phyloP scores from a whole-genome alignment of 1,140 invertebrate species.

The Bemisia tabaci region DNA sequence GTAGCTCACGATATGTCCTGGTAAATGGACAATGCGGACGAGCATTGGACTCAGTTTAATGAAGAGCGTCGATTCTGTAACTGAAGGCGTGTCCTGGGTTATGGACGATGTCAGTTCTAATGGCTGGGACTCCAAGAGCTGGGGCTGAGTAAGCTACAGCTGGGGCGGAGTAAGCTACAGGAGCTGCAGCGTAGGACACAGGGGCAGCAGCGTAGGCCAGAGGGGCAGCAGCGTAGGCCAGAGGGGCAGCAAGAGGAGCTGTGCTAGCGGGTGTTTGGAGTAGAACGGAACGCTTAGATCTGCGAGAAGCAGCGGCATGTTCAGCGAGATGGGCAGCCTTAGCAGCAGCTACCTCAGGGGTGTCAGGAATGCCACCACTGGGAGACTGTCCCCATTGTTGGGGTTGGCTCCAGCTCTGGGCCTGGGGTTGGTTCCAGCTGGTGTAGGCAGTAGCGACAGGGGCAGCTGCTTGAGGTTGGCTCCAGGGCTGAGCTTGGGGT shows the following conservation, averaged over 20 bases:
- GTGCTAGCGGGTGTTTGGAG: constrained; percentile 18
- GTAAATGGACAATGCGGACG: too few relatives aligned
- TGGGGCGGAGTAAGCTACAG: constrained; percentile 20
- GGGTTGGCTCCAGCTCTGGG: background rate
- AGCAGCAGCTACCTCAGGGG: constrained; percentile 21
- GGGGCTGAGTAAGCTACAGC: constrained; percentile 21
- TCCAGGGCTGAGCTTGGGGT: background rate
- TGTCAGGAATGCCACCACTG: constrained; percentile 17
- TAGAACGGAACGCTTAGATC: constrained; percentile 6
- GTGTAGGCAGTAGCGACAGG: background rate
- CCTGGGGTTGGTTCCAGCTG: background rate
- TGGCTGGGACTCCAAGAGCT: constrained; percentile 22
- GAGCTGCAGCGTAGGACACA: constrained; percentile 8
- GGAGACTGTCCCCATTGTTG: background rate
- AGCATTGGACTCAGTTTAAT: too few relatives aligned
- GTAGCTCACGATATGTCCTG: too few relatives aligned
- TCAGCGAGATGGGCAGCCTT: constrained; percentile 20
- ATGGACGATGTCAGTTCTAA: constrained; percentile 29
- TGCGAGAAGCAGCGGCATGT: constrained; percentile 9
- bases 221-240: constrained; percentile 19
- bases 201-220: constrained; percentile 23
- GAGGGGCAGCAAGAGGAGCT: constrained; percentile 12
- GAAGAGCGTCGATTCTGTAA: constrained; percentile 23
- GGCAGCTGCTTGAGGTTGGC: background rate
- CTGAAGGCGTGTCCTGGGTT: constrained; percentile 31